Conservation (phyloP, 2,113 vertebrate genomes). For the Chaetodon trifascialis region DNA sequence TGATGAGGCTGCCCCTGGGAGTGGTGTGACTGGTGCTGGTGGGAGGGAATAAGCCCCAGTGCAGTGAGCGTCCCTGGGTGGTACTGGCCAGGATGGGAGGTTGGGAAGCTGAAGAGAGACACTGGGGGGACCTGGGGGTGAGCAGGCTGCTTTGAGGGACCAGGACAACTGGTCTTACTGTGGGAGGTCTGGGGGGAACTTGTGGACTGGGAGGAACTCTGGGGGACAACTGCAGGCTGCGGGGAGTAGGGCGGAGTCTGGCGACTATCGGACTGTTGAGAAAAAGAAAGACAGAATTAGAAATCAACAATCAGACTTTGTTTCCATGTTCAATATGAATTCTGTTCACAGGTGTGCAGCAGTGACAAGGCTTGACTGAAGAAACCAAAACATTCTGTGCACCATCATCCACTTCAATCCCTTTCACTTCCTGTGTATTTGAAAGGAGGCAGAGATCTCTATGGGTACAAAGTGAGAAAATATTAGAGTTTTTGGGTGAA, state of each 20-base stretch:
- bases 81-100: constrained; percentile 91
- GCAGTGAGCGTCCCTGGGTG: constrained; percentile 86
- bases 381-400: too few species aligned
- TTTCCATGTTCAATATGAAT: background rate
- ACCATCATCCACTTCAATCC: too few species aligned
- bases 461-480: background rate
- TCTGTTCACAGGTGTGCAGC: too few species aligned
- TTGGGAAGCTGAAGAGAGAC: constrained; percentile 92
- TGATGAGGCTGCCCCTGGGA: constrained; percentile 79
- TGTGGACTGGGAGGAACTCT: constrained; percentile 88
- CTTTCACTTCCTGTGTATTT: background rate
- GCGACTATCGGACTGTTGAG: constrained; percentile 91
- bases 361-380: too few species aligned
- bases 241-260: constrained; percentile 93
- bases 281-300: background rate
- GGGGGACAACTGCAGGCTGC: constrained; percentile 89
- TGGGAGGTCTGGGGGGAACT: constrained; percentile 87
- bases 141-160: constrained; percentile 62
- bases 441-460: background rate
- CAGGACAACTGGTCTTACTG: constrained; percentile 82
- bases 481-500: background rate
- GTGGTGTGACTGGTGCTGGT: constrained; percentile 74
- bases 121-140: constrained; percentile 88
- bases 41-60: constrained; percentile 91
- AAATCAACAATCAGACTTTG: background rate